phyloP scores from a whole-genome alignment of 2,888 invertebrate genomes.

The Melipona bicolor region DNA sequence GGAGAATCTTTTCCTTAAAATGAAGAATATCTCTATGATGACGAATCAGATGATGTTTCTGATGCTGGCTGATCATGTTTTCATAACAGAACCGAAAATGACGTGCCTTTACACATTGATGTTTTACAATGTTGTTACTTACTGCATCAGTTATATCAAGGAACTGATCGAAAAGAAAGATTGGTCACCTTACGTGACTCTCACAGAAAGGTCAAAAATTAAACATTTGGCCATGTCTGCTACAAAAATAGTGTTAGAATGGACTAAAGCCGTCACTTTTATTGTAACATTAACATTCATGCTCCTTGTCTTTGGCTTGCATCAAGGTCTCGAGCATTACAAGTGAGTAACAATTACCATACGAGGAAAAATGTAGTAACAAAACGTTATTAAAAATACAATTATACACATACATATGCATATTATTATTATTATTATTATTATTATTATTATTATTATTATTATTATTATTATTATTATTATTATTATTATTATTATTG shows the following conservation, averaged over 20 bases:
- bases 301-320: constrained; percentile 90
- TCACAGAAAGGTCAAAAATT: constrained; percentile 89
- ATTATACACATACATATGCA: background rate
- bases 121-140: constrained; percentile 93
- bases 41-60: constrained; percentile 90
- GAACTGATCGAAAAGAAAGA: constrained; percentile 90
- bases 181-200: constrained; percentile 91
- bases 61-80: constrained; percentile 89
- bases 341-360: constrained; percentile 77
- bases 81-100: constrained; percentile 86
- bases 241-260: constrained; percentile 92
- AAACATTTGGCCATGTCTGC: constrained; percentile 93
- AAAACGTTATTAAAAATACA: background rate
- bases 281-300: constrained; percentile 91
- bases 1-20: constrained; percentile 88
- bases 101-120: constrained; percentile 91
- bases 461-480: background rate
- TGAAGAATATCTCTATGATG: constrained; percentile 90
- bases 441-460: constrained; percentile 8
- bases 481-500: too few relatives aligned
- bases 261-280: constrained; percentile 93
- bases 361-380: background rate
- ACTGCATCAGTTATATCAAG: constrained; percentile 90
- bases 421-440: constrained; percentile 9
- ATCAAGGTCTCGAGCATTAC: constrained; percentile 91